Evolutionary conservation across 1,140 invertebrate species (phyloP), one percentile per base, ranked within the genome.

Genomic region (Agrilus planipennis): DNA sequence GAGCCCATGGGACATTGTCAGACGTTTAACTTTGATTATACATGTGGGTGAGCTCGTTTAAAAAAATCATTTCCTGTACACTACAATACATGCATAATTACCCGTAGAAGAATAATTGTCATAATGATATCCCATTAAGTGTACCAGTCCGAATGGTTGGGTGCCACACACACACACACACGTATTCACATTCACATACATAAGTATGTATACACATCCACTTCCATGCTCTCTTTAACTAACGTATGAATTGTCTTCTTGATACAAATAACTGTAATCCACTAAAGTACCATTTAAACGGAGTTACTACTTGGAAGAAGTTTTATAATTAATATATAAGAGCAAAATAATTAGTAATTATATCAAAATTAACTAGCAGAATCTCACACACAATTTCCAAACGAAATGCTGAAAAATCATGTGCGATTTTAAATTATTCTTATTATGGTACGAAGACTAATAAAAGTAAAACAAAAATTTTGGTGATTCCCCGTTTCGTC

Each of bases 11-110:
- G 50, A 54, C 51, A 59, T 59, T 59, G 57, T 59, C 55, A 55
- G 52, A 55, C 54, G 53, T 57, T 60, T 60, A 60, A 50, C 54
- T 57, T 51, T 58, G 57, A 57, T 60, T 58, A 55, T 49, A 52
- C 46, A 60, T 60, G 57, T 60, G 57, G 57, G 57, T 55, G 54
- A 58, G 57, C 54, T 53, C 51, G 46, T 60, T 60, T 52, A 51
- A 57, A 57, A 59, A 57, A 56, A 57, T 58, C 56, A 58, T 60
- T 60, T 60, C 57, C 57, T 60, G 57, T 60, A 41, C 48, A 44
- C 45, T 46, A 58, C 53, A 59, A 57, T 57, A 47, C 51, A 57
- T 48, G 46, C 52, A 60, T 60, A 60, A 60, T 60, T 60, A 60
- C 55, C 54, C 53, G 52, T 51, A 53, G 54, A 57, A 44, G 50